Base-by-base conservation (phyloP, 2,113 vertebrate species). In the Siniperca knerii region DNA sequence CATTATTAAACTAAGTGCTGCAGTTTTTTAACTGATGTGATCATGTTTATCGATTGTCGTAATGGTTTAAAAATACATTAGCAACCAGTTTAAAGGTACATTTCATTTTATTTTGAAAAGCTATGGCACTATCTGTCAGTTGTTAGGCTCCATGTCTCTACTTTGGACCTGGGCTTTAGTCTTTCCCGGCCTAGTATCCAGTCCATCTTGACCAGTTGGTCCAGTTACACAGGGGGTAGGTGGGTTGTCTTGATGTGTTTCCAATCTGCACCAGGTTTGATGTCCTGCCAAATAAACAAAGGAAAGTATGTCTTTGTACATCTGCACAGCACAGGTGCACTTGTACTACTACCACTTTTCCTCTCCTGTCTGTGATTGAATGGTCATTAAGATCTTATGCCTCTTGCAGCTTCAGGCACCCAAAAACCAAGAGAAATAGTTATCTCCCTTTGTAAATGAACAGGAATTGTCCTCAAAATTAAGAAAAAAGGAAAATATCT, bases 21-120 rank as follows among this genome's bases (percentile, higher is more conserved):
- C 61, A 25, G 33, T 29, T 37, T 54, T 58, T n/a, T 35, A 76
- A 83, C 54, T 62, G 40, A 40, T 21, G 15, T 40, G 4, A 29
- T 44, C 2, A 64, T 58, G 16, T 54, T 69, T 15, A 61, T 48
- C 23, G 35, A n/a, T 58, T 21, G 13, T 57, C 40, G 74, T 48
- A 50, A 55, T 1, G 0, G 21, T 64, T 15, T 29, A 54, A 72
- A 71, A 67, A 33, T 25, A 37, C 13, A 29, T 20, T 15, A 8
- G 37, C n/a, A 16, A 42, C 2, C 42, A 71, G 4, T 58, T 69
- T 69, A 20, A 6, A 62, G 29, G 1, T 57, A 9, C 1, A 29
- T 81, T 73, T 77, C 1, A 33, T 72, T 75, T 23, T 3, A 58
- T 46, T 61, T 79, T 82, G 15, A 80, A 29, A 75, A 20, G 1